Evolutionary conservation across 2,113 vertebrate genomes (phyloP), one percentile per base, ranked within the genome.

Genomic region (Typhlomys cinereus): DNA sequence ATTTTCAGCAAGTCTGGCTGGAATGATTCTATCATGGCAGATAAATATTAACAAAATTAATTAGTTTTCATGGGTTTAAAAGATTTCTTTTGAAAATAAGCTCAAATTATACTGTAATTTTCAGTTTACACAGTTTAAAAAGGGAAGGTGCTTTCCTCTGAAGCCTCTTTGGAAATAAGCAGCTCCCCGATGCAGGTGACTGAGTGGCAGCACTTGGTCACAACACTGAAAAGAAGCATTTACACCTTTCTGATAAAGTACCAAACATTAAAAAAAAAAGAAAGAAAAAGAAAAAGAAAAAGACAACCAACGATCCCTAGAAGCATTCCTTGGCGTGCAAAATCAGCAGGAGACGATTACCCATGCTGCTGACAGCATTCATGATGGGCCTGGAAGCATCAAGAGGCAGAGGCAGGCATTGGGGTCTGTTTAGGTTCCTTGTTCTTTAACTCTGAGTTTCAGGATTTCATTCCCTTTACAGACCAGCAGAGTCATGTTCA

Each of bases 311-410:
- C 41, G 71, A 75, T 89, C 95, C 95, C 97, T 97, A 97, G 97
- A 97, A 97, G 97, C 96, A 97, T 97, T 98, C 97, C 97, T 81
- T 70, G 75, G 97, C 96, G 97, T 98, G 98, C 98, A 98, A 98
- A 98, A 96, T 98, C 97, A 97, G 98, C 98, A 98, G 97, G 96
- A 97, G 97, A 90, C 96, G 98, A 98, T 98, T 98, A 98, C 98
- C 97, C 97, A 94, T 94, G 94, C 97, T 93, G 95, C 90, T 96
- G 97, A 96, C 89, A 94, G 73, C 90, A 95, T 84, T 96, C 94
- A 87, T 94, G 82, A 67, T 93, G 87, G 96, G 97, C 94, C 95
- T 92, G 91, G 95, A 97, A 97, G 97, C 97, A 97, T 97, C 93
- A 94, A 87, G 70, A 97, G 97, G 97, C 97, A 96, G 97, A 97